These are phyloP conservation scores for Pollicipes pollicipes DNA, from an alignment of 1,140 invertebrate genomes.

Conservation along the genomic window DNA sequence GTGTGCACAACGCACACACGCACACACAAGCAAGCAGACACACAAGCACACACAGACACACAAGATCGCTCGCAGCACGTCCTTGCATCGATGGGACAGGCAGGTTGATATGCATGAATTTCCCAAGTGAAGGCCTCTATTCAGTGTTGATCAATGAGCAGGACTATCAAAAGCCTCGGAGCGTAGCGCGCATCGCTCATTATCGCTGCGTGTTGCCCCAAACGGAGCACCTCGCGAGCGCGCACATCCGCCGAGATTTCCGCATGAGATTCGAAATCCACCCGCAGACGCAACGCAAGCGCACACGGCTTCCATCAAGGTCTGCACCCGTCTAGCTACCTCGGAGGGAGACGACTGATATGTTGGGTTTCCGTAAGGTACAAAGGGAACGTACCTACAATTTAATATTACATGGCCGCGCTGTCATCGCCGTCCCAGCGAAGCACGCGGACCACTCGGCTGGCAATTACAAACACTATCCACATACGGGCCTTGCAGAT, in stretches of 20 bases:
- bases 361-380: neutral
- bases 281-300: neutral
- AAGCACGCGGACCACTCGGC: too few species aligned
- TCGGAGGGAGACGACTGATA: neutral
- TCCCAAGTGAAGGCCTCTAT: conserved; percentile 3
- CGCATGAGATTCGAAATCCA: neutral
- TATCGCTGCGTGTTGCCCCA: neutral
- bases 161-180: neutral
- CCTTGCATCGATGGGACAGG: conserved; percentile 26
- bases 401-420: neutral
- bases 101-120: conserved; percentile 22
- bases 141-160: neutral
- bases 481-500: neutral
- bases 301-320: too few species aligned
- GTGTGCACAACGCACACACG: conserved; percentile 7
- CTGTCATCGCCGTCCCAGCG: too few species aligned
- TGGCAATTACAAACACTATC: neutral
- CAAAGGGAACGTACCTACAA: neutral
- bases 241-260: neutral
- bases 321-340: too few species aligned
- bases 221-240: neutral
- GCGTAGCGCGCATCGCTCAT: neutral
- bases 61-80: neutral
- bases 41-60: conserved; percentile 9
- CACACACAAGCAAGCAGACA: conserved; percentile 8